Conservation (phyloP, 1,140 invertebrate genomes). For the Amphibalanus amphitrite region DNA sequence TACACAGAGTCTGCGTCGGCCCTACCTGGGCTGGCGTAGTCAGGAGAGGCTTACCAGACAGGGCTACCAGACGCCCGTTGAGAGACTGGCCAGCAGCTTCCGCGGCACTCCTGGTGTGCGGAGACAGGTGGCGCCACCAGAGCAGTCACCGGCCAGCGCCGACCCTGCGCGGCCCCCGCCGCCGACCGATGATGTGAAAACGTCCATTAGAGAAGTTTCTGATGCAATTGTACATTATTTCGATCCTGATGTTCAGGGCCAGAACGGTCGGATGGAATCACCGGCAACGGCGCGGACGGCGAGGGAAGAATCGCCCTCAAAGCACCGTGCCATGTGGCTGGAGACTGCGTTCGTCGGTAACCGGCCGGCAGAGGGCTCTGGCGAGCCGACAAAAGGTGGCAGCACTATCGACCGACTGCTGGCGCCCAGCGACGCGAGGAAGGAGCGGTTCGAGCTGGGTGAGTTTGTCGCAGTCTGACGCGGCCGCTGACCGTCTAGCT, state of each 20-base stretch:
- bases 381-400: background rate
- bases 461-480: background rate
- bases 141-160: too few relatives aligned
- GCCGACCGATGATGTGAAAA: background rate
- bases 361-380: background rate
- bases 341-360: background rate
- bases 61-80: background rate
- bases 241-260: background rate
- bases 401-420: background rate
- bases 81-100: background rate
- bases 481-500: background rate
- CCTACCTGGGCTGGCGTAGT: background rate
- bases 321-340: background rate
- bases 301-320: background rate
- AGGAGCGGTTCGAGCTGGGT: background rate
- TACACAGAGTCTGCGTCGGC: too few relatives aligned
- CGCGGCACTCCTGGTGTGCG: too few relatives aligned
- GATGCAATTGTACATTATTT: background rate
- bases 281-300: too few relatives aligned
- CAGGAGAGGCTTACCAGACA: background rate
- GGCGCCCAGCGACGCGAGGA: too few relatives aligned
- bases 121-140: too few relatives aligned
- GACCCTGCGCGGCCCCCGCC: too few relatives aligned
- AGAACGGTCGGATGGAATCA: background rate
- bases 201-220: background rate